These are phyloP conservation scores for Chaetodon auriga DNA, from an alignment of 2,113 vertebrate species.

Conservation along the genomic window DNA sequence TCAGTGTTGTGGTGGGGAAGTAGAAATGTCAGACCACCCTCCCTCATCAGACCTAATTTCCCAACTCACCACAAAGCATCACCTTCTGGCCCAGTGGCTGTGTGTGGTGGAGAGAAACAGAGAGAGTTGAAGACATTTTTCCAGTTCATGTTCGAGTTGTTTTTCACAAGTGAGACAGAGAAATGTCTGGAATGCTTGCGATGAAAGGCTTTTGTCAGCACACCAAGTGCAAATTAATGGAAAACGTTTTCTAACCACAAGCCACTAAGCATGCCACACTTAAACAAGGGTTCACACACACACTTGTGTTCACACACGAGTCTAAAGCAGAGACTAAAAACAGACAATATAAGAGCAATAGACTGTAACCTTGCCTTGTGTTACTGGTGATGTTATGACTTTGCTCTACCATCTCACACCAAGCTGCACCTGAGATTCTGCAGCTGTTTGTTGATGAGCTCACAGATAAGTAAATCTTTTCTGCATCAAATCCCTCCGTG, in stretches of 20 bases:
- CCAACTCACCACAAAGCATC: conserved; percentile 22
- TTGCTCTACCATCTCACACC: conserved; percentile 14
- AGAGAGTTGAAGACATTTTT: conserved; percentile 5
- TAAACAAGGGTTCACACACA: conserved; percentile 22
- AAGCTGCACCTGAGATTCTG: conserved; percentile 63
- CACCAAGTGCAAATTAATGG: conserved; percentile 31
- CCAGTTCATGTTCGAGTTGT: conserved; percentile 3
- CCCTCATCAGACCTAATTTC: conserved; percentile 43
- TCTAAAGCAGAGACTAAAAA: not conserved
- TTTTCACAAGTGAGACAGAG: conserved; percentile 32
- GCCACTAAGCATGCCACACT: conserved; percentile 2
- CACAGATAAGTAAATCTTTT: conserved; percentile 67
- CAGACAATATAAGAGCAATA: conserved; percentile 1
- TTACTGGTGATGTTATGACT: conserved; percentile 35
- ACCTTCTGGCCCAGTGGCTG: not conserved
- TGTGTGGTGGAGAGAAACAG: not conserved
- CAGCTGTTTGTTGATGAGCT: conserved; percentile 54
- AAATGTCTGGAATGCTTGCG: conserved; percentile 40
- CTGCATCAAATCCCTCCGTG: conserved; percentile 30
- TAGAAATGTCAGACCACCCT: conserved; percentile 35
- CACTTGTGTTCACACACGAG: not conserved
- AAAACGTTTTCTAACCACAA: conserved; percentile 19
- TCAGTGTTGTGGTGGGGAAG: conserved; percentile 23
- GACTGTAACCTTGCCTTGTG: conserved; percentile 28
- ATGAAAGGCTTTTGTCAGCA: conserved; percentile 35